These are phyloP conservation scores for Sorex araneus DNA, from an alignment of 2,113 vertebrate genomes.

Conservation along the genomic window DNA sequence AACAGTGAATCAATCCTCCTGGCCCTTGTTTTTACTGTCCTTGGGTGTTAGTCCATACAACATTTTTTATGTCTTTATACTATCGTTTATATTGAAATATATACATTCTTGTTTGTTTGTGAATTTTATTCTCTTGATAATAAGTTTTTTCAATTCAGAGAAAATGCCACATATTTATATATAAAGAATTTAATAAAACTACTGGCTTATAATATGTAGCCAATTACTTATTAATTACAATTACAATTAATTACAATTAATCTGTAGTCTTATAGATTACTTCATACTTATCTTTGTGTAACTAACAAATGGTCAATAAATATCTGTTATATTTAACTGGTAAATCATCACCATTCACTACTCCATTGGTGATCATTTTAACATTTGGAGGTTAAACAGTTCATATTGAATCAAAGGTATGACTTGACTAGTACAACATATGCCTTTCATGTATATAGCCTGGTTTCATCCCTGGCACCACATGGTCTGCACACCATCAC, in stretches of 20 bases:
- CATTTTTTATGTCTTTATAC: background rate
- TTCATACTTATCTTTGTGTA: background rate
- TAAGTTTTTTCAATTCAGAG: background rate
- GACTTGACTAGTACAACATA: too few species aligned
- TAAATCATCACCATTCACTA: slow-evolving; percentile 15
- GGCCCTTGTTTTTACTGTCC: too few species aligned
- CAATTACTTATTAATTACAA: slow-evolving; percentile 23
- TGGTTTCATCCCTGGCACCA: too few species aligned
- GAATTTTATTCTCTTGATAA: background rate
- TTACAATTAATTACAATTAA: too few species aligned
- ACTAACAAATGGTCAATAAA: slow-evolving; percentile 48
- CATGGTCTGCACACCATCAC: too few species aligned
- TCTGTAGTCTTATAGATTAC: too few species aligned
- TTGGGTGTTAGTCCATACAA: too few species aligned
- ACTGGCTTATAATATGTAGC: background rate
- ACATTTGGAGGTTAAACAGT: slow-evolving; percentile 1
- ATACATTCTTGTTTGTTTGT: background rate
- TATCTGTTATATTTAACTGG: background rate
- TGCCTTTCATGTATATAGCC: too few species aligned
- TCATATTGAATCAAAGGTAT: background rate
- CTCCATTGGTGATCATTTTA: slow-evolving; percentile 1
- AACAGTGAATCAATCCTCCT: too few species aligned
- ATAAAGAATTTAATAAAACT: background rate
- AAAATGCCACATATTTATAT: background rate
- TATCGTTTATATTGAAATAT: background rate